phyloP scores from a whole-genome alignment of 2,113 vertebrate species.

The Suncus etruscus region DNA sequence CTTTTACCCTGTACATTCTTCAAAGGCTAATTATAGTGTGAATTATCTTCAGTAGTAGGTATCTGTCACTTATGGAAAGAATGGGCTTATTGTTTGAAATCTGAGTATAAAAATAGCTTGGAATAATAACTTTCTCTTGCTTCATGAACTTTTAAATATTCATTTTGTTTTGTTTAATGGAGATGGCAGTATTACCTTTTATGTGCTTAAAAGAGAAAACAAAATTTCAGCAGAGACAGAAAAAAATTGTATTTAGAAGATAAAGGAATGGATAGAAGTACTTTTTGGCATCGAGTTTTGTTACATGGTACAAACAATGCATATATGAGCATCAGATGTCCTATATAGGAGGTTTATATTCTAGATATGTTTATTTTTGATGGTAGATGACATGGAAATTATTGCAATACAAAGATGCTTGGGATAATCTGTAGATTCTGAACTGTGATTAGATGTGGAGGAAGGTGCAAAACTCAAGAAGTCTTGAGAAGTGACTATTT shows the following conservation, averaged over 20 bases:
- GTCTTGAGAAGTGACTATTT: too few species aligned
- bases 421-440: too few species aligned
- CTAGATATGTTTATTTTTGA: too few species aligned
- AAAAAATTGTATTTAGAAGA: slow-evolving; percentile 55
- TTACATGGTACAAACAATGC: not conserved
- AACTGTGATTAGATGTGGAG: too few species aligned
- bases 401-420: too few species aligned
- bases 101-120: slow-evolving; percentile 53
- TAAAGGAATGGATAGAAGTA: slow-evolving; percentile 1
- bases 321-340: too few species aligned
- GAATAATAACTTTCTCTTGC: slow-evolving; percentile 59
- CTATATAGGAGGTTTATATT: too few species aligned
- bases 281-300: slow-evolving; percentile 5
- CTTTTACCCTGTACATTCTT: not conserved
- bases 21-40: slow-evolving; percentile 51
- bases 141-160: slow-evolving; percentile 68
- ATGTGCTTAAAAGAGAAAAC: slow-evolving; percentile 59
- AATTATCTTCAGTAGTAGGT: slow-evolving; percentile 47
- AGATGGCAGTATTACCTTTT: slow-evolving; percentile 46
- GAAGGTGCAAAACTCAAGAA: too few species aligned
- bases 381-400: too few species aligned
- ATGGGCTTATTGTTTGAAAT: slow-evolving; percentile 62
- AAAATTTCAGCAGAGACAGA: slow-evolving; percentile 59
- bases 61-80: slow-evolving; percentile 52
- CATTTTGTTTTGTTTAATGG: slow-evolving; percentile 68